Percentiles rank a stretch among this genome's conserved stretches.
These are phyloP conservation scores for Ferrisia virgata DNA, from an alignment of 2,888 invertebrate genomes.

Conservation along the genomic window DNA sequence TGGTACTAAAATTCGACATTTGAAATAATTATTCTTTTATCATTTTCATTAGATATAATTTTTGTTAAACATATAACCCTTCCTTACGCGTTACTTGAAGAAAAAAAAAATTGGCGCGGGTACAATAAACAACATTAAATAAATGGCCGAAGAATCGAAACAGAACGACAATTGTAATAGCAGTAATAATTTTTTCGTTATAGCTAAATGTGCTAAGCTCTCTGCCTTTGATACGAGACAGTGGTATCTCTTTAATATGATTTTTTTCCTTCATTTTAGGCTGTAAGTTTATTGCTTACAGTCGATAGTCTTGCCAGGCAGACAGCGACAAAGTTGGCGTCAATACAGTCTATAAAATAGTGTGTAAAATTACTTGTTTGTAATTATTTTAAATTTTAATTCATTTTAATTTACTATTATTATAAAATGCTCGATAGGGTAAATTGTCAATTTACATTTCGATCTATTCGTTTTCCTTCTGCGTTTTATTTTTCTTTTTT, in stretches of 20 bases:
- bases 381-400: constrained; percentile 37
- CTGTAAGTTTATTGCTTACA: constrained; percentile 41
- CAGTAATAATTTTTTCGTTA: constrained; percentile 41
- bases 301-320: constrained; percentile 34
- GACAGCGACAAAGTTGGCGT: constrained; percentile 39
- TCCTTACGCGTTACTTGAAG: not conserved
- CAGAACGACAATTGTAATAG: constrained; percentile 39
- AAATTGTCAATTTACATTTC: not conserved
- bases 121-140: constrained; percentile 42
- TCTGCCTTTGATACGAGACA: constrained; percentile 31
- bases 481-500: too few species aligned
- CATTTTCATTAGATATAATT: constrained; percentile 26
- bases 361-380: constrained; percentile 17
- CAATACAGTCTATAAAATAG: constrained; percentile 36
- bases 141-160: constrained; percentile 41
- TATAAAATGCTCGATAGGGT: not conserved
- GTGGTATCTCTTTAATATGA: constrained; percentile 39
- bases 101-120: constrained; percentile 37
- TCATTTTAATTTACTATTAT: not conserved
- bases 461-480: too few species aligned
- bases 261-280: constrained; percentile 38
- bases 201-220: constrained; percentile 38
- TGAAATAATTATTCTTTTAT: constrained; percentile 20
- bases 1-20: constrained; percentile 12
- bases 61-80: constrained; percentile 1